Percentiles rank a stretch among this genome's conserved stretches.
Evolutionary conservation across 2,797 vertebrate genomes (phyloP).

Genomic region (Crocodylus rhombifer): DNA sequence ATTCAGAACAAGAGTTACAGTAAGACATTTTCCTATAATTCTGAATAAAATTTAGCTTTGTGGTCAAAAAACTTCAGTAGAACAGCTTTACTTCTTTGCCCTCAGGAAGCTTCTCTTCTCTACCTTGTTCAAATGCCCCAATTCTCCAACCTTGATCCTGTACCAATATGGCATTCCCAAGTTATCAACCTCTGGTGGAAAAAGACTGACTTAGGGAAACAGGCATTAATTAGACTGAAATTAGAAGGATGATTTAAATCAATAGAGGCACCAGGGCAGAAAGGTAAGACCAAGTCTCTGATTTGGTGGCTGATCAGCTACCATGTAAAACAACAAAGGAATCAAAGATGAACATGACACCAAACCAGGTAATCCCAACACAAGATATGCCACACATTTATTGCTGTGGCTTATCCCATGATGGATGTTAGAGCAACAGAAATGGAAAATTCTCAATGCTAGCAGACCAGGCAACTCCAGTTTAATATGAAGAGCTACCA

Average conservation of each 20-base stretch:
- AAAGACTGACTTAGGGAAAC: background rate
- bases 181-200: background rate
- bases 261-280: background rate
- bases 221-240: background rate
- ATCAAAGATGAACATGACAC: slow-evolving; percentile 18
- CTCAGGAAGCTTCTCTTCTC: background rate
- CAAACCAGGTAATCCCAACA: slow-evolving; percentile 31
- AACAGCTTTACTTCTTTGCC: background rate
- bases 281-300: slow-evolving; percentile 19
- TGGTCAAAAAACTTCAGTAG: background rate
- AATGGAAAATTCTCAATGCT: background rate
- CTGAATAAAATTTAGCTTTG: background rate
- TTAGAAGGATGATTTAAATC: background rate
- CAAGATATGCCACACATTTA: slow-evolving; percentile 40
- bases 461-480: background rate
- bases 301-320: slow-evolving; percentile 22
- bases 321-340: slow-evolving; percentile 1
- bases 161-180: background rate
- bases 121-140: background rate
- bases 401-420: background rate
- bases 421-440: background rate
- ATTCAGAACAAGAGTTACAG: slow-evolving; percentile 21
- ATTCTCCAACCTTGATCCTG: accelerated
- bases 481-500: background rate
- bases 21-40: slow-evolving; percentile 26